Conservation (phyloP, 2,113 vertebrate genomes). For the Podilymbus podiceps region DNA sequence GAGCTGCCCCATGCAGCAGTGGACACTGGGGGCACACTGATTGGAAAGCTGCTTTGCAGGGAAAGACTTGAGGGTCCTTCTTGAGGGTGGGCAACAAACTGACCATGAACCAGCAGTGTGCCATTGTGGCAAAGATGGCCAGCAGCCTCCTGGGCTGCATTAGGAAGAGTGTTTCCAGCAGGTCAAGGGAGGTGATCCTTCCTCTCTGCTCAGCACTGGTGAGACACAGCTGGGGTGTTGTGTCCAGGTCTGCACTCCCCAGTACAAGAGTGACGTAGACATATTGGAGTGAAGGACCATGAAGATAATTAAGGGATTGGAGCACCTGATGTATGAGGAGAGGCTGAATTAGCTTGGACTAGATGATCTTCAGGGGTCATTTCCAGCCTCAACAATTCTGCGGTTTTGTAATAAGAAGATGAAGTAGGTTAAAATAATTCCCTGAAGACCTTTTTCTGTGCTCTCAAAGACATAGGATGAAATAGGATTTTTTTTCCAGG, state of each 20-base stretch:
- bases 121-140: not conserved
- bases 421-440: not conserved
- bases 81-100: not conserved
- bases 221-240: not conserved
- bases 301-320: not conserved
- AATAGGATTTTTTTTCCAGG: not conserved
- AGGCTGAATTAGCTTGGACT: not conserved
- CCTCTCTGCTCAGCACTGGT: not conserved
- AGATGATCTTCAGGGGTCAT: not conserved
- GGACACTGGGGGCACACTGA: accelerated
- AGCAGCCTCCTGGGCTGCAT: not conserved
- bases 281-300: not conserved
- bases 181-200: not conserved
- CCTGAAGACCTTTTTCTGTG: not conserved
- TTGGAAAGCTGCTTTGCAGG: not conserved
- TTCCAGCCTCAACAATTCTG: not conserved
- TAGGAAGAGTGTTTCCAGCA: not conserved
- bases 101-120: not conserved
- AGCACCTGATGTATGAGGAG: not conserved
- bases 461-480: not conserved
- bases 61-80: not conserved
- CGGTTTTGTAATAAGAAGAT: not conserved
- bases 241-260: not conserved
- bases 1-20: not conserved
- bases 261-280: not conserved